Evolutionary conservation across 2,888 invertebrate species (phyloP).

Genomic region (Nemotelus nigrinus): DNA sequence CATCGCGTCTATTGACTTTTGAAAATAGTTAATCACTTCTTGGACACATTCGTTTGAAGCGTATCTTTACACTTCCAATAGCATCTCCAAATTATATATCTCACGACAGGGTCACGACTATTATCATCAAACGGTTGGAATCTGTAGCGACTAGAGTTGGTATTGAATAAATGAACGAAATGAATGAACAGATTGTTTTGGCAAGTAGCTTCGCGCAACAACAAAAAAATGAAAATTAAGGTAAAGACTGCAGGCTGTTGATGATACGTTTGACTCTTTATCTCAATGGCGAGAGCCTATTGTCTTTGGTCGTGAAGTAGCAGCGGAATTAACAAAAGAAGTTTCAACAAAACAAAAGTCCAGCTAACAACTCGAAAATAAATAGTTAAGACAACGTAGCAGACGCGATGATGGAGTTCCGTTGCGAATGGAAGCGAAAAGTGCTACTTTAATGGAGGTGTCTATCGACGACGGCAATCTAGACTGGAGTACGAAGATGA

Average conservation of each 20-base stretch:
- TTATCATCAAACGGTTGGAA: neutral
- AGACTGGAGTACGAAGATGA: conserved; percentile 40
- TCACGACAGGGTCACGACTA: conserved; percentile 15
- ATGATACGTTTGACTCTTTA: conserved; percentile 5
- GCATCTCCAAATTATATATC: neutral
- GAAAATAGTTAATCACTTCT: conserved; percentile 16
- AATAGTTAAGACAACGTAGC: neutral
- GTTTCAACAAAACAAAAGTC: neutral
- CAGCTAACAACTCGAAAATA: neutral
- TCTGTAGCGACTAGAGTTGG: neutral
- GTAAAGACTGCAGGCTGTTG: conserved; percentile 22
- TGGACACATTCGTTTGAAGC: neutral
- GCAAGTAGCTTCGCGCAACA: neutral
- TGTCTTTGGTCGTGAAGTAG: conserved; percentile 25
- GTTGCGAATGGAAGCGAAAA: conserved; percentile 21
- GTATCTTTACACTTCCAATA: neutral
- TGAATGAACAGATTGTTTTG: conserved; percentile 14
- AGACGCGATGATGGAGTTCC: neutral
- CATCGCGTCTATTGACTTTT: conserved; percentile 12
- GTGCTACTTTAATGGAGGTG: conserved; percentile 14
- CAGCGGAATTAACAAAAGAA: neutral
- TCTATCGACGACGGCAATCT: neutral
- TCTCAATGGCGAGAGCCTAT: conserved; percentile 39
- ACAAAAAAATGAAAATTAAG: neutral
- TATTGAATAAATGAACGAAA: conserved; percentile 17